Conservation (phyloP, 2,888 invertebrate species). For the Trisateles emortualis region DNA sequence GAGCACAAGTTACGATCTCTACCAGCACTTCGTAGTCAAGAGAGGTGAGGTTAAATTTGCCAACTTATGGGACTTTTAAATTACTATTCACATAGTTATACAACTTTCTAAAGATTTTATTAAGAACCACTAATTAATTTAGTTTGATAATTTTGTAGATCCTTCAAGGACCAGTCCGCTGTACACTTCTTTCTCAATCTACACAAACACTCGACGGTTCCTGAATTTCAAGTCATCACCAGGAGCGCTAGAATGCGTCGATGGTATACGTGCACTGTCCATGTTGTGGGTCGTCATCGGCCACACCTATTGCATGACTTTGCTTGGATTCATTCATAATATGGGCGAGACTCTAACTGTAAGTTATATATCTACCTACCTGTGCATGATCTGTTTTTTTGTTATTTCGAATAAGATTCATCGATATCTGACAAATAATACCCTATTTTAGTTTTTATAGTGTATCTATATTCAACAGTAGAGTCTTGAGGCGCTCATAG, state of each 20-base stretch:
- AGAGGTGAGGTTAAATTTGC: conserved; percentile 48
- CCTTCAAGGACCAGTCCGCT: conserved; percentile 43
- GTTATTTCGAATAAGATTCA: too few species aligned
- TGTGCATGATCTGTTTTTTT: too few species aligned
- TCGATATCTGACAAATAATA: too few species aligned
- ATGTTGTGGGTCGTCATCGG: conserved; percentile 81
- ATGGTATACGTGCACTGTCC: conserved; percentile 76
- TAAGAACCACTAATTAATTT: too few species aligned
- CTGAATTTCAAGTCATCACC: conserved; percentile 60
- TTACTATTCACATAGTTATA: too few species aligned
- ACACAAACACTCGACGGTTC: conserved; percentile 72
- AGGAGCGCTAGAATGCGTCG: conserved; percentile 72
- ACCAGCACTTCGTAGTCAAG: conserved; percentile 50
- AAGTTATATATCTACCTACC: conserved; percentile 23
- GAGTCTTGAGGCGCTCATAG: too few species aligned
- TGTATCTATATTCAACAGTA: background rate
- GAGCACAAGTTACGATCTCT: conserved; percentile 64
- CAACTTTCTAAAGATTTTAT: too few species aligned
- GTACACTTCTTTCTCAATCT: conserved; percentile 66
- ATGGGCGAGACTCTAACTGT: conserved; percentile 47
- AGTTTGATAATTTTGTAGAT: conserved; percentile 37
- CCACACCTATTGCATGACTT: conserved; percentile 64
- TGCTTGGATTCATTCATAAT: conserved; percentile 60
- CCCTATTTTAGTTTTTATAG: too few species aligned
- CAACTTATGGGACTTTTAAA: background rate